Base-by-base conservation (phyloP, 2,113 vertebrate species). In the Etheostoma spectabile region DNA sequence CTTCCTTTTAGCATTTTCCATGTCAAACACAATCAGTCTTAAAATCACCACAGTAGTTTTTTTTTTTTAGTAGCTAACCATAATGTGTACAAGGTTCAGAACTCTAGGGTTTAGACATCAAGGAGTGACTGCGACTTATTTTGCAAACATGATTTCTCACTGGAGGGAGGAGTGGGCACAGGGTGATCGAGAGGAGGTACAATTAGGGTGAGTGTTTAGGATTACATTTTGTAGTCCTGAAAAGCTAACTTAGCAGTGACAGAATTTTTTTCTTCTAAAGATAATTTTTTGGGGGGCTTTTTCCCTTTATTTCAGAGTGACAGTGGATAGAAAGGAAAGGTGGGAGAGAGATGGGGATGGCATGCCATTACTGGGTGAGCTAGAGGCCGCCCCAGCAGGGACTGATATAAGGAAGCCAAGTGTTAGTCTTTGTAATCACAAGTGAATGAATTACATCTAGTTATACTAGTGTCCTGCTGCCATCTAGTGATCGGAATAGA, bases 401-500 rank as follows among this genome's bases (percentile, higher is more conserved):
- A 62, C 16, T 2, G 57, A 42, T 62, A 42, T 62, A 7, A 30
- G 19, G 57, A 35, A 38, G 3, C n/a, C 19, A 38, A 38, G 27
- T n/a, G 19, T 21, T 33, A 15, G 5, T 14, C 1, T 15, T 5
- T n/a, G 0, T 12, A 12, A 19, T 27, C 18, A 60, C 10, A 21
- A 15, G 5, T 15, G 27, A 27, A 27, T 27, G 27, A 18, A 15
- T 16, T 21, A 8, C 21, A 24, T 33, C 6, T n/a, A 6, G 6
- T 52, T 72, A 2, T 42, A 12, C 14, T 12, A 0, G 27, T 75
- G 30, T 69, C 5, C 42, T 30, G 62, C 57, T 57, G 52, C 65
- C 86, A 87, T 51, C 92, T 86, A 77, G 77, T 90, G 92, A 89
- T 16, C 42, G 62, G 1, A 80, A 45, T 22, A 13, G 19, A 68